Base-by-base conservation (phyloP, 1,140 invertebrate species). In the Papilio aristodemus region DNA sequence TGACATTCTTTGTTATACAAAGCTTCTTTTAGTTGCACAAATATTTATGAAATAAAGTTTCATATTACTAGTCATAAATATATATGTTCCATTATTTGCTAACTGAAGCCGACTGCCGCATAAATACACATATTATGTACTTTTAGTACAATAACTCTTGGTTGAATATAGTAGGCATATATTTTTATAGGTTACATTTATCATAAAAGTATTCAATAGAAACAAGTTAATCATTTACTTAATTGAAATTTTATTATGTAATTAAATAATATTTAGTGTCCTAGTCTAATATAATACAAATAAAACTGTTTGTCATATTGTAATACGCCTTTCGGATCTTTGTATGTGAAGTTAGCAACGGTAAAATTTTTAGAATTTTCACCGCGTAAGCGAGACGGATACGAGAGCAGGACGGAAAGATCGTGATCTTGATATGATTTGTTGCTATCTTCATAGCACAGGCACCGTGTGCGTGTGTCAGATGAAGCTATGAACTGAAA, bases 201-300 rank as follows among this genome's bases (percentile, higher is more conserved):
- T 19, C 10, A 32, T 32, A 22, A 22, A 25, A 54, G 11, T 22
- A 50, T 4, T 10, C 19, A 54, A 22, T 54, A 54, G 10, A 54
- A 54, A 54, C 19, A 22, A 32, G 27, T 32, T 32, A 22, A 54
- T 54, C 4, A 43, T 43, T 50, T 22, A 54, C 46, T 54, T 54
- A 54, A 54, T 54, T 25, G 46, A 11, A 54, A 54, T 22, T 54
- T 54, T 22, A 25, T 54, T 22, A 22, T 11, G 8, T 54, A 22
- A 19, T 50, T 43, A 22, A 19, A 54, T 22, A 17, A 8, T 46
- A 38, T 13, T 54, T 54, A 54, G 8, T 25, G 19, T 22, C 19
- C 46, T 54, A 54, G 19, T 25, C 19, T 50, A 32, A 32, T 32
- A n/a, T 32, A 32, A 32, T 6, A 32, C 27, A 32, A 32, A 2